phyloP scores from a whole-genome alignment of 1,140 invertebrate species.

The Dendroctonus ponderosae region DNA sequence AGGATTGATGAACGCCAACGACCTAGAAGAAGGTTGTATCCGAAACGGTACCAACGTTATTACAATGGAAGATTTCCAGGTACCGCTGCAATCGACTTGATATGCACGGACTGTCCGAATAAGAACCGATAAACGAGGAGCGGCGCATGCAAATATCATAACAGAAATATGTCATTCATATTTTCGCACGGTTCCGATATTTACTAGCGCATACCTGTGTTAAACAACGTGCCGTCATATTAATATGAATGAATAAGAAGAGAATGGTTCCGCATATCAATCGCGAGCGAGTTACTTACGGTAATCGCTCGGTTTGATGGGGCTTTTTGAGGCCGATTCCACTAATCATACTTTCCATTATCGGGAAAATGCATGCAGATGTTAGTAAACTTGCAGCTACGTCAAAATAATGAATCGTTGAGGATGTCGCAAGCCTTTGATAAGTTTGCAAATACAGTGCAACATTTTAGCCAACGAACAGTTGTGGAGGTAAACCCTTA shows the following conservation, averaged over 20 bases:
- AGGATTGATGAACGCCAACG: constrained; percentile 26
- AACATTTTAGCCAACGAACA: too few relatives aligned
- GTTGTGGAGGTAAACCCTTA: too few relatives aligned
- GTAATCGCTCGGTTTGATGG: constrained; percentile 18
- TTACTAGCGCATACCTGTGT: constrained; percentile 33
- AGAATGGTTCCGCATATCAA: constrained; percentile 24
- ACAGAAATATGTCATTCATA: constrained; percentile 47
- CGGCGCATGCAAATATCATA: constrained; percentile 44
- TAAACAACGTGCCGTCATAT: constrained; percentile 35
- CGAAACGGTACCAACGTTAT: constrained; percentile 34
- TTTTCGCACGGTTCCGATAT: constrained; percentile 44
- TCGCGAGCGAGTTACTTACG: constrained; percentile 8
- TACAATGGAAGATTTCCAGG: constrained; percentile 33
- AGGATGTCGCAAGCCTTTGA: too few relatives aligned
- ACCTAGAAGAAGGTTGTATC: constrained; percentile 33
- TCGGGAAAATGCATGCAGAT: too few relatives aligned
- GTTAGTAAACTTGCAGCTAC: too few relatives aligned
- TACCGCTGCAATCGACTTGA: constrained; percentile 29
- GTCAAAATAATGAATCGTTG: too few relatives aligned
- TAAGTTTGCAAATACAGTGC: too few relatives aligned
- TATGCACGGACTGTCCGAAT: constrained; percentile 25
- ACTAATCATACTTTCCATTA: too few relatives aligned
- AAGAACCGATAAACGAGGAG: constrained; percentile 39
- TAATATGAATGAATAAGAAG: constrained; percentile 37
- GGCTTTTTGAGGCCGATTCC: constrained; percentile 12